Conservation (phyloP, 2,113 vertebrate species). For the Columba livia region DNA sequence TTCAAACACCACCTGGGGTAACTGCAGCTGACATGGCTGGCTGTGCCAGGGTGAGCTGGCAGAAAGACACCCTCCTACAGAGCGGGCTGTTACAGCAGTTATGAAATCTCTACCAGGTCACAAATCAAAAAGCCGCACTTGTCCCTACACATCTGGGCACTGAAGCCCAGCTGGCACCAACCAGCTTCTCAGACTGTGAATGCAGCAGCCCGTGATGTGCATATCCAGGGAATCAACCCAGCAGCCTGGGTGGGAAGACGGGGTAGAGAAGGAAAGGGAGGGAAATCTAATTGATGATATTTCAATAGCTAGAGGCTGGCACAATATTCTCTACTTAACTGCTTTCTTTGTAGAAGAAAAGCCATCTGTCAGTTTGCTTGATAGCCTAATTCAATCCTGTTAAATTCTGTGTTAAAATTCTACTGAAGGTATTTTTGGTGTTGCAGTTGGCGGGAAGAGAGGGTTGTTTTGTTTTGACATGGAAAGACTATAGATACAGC, state of each 20-base stretch:
- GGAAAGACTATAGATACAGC: neutral
- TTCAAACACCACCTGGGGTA: neutral
- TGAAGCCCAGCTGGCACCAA: neutral
- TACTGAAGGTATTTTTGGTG: neutral
- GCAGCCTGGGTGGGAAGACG: neutral
- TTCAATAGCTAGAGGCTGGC: neutral
- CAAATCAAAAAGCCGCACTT: neutral
- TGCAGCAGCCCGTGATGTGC: neutral
- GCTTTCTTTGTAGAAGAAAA: neutral
- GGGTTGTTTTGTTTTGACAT: neutral
- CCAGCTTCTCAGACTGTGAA: neutral
- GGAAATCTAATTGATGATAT: neutral
- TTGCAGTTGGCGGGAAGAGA: neutral
- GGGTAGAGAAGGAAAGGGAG: neutral
- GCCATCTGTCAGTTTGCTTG: neutral
- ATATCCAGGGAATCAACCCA: neutral
- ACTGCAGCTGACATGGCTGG: neutral
- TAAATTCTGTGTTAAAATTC: neutral
- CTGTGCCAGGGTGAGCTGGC: neutral
- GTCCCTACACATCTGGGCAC: neutral
- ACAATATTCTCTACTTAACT: neutral
- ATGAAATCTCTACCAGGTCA: neutral
- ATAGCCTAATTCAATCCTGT: neutral
- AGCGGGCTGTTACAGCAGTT: neutral
- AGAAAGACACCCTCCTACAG: neutral